These are phyloP conservation scores for Anaspis maculata DNA, from an alignment of 2,888 invertebrate species.

Conservation along the genomic window DNA sequence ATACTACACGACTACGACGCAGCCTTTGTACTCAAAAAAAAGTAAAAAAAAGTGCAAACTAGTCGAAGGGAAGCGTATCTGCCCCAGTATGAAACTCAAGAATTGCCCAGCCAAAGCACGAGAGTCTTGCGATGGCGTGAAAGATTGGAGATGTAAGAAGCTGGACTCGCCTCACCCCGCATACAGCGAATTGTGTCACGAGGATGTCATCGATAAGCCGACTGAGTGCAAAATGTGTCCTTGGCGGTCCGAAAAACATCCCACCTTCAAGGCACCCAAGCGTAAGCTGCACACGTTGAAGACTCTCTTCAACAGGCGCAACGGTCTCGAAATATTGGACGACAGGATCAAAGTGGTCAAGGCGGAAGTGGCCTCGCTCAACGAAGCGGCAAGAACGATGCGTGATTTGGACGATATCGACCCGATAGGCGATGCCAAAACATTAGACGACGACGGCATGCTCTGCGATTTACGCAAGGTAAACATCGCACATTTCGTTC, in stretches of 20 bases:
- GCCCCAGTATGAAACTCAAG: too few species aligned
- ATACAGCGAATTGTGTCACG: constrained; percentile 28
- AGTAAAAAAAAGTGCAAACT: too few species aligned
- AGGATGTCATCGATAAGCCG: constrained; percentile 19
- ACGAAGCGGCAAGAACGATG: too few species aligned
- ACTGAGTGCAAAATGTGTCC: constrained; percentile 27
- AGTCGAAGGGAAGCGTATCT: too few species aligned
- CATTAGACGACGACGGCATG: constrained; percentile 3
- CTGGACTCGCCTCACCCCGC: constrained; percentile 26
- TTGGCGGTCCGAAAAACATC: constrained; percentile 22
- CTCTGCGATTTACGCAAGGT: constrained; percentile 12
- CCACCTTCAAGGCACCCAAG: constrained; percentile 23
- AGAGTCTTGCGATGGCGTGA: too few species aligned
- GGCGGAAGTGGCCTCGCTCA: neutral
- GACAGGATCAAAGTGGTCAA: neutral
- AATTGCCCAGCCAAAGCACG: too few species aligned
- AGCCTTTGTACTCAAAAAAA: too few species aligned
- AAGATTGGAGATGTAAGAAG: constrained; percentile 26
- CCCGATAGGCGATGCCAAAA: too few species aligned
- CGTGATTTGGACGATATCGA: too few species aligned
- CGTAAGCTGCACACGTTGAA: constrained; percentile 17
- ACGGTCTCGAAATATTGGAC: constrained; percentile 3
- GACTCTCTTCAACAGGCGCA: constrained; percentile 1
- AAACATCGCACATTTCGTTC: too few species aligned
- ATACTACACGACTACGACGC: too few species aligned